Evolutionary conservation across 1,140 invertebrate species (phyloP).

Genomic region (Orchesella cincta): DNA sequence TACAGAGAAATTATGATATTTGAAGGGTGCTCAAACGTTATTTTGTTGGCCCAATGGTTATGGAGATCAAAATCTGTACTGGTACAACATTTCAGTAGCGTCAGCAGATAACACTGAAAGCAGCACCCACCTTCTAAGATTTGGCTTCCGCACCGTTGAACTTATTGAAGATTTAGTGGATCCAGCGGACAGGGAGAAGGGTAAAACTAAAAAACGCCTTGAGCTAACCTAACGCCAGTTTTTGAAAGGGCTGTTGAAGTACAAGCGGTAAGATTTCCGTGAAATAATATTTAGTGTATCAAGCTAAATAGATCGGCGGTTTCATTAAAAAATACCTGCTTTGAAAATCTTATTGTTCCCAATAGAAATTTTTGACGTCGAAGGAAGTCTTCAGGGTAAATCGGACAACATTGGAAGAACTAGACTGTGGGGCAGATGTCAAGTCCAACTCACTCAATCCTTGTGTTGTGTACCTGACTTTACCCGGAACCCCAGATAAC

Average conservation of each 20-base stretch:
- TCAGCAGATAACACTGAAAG: slow-evolving; percentile 54
- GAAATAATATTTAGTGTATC: neutral
- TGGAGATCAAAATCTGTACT: slow-evolving; percentile 78
- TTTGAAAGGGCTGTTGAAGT: slow-evolving; percentile 13
- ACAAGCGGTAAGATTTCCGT: slow-evolving; percentile 29
- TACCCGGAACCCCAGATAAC: slow-evolving; percentile 43
- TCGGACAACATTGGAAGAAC: neutral
- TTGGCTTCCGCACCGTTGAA: slow-evolving; percentile 87
- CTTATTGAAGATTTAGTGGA: slow-evolving; percentile 69
- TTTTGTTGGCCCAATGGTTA: slow-evolving; percentile 96
- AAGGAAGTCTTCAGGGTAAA: slow-evolving; percentile 32
- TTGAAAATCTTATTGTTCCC: too few relatives aligned
- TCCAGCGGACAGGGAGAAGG: too few relatives aligned
- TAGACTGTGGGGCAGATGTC: neutral
- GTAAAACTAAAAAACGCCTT: too few relatives aligned
- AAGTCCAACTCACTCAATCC: neutral
- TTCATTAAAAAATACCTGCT: too few relatives aligned
- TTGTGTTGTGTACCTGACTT: slow-evolving; percentile 40
- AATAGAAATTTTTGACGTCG: slow-evolving; percentile 22
- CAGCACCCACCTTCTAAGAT: slow-evolving; percentile 57
- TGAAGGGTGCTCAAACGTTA: slow-evolving; percentile 56
- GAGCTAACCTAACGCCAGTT: too few relatives aligned
- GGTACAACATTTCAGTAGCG: slow-evolving; percentile 62
- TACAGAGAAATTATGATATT: too few relatives aligned
- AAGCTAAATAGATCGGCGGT: too few relatives aligned